Conservation (phyloP, 2,888 invertebrate species). For the Perizoma affinitatum region DNA sequence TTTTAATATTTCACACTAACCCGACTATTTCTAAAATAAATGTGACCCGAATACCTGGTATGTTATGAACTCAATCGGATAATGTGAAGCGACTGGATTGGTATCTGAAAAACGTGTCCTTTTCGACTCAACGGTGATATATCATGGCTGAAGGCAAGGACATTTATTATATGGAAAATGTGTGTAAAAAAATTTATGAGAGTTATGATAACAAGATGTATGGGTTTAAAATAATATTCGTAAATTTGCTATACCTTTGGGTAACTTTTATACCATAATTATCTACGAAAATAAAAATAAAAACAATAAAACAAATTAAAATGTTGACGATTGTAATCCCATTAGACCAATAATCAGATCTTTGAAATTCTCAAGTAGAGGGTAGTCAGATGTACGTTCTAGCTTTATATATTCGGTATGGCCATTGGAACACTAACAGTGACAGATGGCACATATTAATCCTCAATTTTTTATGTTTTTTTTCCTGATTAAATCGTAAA, state of each 20-base stretch:
- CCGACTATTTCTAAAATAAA: not conserved
- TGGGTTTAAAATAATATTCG: constrained; percentile 12
- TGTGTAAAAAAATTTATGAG: constrained; percentile 18
- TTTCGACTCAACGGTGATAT: constrained; percentile 19
- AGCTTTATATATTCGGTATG: too few species aligned
- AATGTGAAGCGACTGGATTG: constrained; percentile 15
- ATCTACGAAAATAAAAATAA: too few species aligned
- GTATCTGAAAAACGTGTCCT: constrained; percentile 11
- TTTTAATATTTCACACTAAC: not conserved
- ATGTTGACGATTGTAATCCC: too few species aligned
- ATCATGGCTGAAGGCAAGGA: constrained; percentile 16
- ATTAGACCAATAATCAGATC: too few species aligned
- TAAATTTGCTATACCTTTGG: not conserved
- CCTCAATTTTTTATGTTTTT: too few species aligned
- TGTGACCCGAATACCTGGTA: not conserved
- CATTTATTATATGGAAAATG: constrained; percentile 28
- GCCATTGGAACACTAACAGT: not conserved
- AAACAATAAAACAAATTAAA: too few species aligned
- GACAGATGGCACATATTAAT: not conserved
- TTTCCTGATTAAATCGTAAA: too few species aligned
- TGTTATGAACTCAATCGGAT: constrained; percentile 15
- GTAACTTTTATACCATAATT: too few species aligned
- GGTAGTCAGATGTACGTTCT: too few species aligned
- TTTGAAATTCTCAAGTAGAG: too few species aligned
- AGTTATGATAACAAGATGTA: constrained; percentile 16